Evolutionary conservation across 2,888 invertebrate species (phyloP), one percentile per base, ranked within the genome.

Genomic region (Eurois occulta): DNA sequence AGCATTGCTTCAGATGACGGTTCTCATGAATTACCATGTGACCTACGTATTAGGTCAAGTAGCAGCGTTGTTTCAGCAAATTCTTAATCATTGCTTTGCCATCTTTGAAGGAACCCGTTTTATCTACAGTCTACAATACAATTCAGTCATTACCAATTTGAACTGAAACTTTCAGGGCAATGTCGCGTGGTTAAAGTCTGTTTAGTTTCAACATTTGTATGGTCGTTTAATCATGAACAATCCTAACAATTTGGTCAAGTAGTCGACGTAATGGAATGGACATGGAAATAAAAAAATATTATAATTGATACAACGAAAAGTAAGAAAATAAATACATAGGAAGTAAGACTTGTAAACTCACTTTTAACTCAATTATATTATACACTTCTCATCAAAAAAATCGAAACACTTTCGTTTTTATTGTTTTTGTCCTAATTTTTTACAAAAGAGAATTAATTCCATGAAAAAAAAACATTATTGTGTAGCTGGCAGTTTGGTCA

Each of bases 111-210:
- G 10, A 74, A 75, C 38, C 13, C 24, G 18, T 75, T 4, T 38
- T 32, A 28, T 38, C 13, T 8, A n/a, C 6, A 16, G 18, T 41
- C 28, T 32, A 48, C 46, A 55, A n/a, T 21, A 52, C 10, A 64
- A 75, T 64, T 64, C 41, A 74, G 64, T 75, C 10, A n/a, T 18
- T n/a, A 62, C 46, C 21, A 11, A 41, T 76, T 41, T 60, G 13
- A 10, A 24, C n/a, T 46, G 18, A 41, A 60, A 32, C 38, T 58
- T 75, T 55, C 55, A 65, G n/a, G 21, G 16, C 7, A 10, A 8
- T 0, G 4, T 21, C n/a, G 21, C 24, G 35, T 35, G 35, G 38
- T 28, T 58, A 1, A 16, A 73, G 21, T 16, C 21, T 18, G 4
- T 21, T 52, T 10, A 4, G 32, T 18, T n/a, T 58, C n/a, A 21